These are phyloP conservation scores for Gonioctena quinquepunctata DNA, from an alignment of 1,140 invertebrate species.

Conservation along the genomic window DNA sequence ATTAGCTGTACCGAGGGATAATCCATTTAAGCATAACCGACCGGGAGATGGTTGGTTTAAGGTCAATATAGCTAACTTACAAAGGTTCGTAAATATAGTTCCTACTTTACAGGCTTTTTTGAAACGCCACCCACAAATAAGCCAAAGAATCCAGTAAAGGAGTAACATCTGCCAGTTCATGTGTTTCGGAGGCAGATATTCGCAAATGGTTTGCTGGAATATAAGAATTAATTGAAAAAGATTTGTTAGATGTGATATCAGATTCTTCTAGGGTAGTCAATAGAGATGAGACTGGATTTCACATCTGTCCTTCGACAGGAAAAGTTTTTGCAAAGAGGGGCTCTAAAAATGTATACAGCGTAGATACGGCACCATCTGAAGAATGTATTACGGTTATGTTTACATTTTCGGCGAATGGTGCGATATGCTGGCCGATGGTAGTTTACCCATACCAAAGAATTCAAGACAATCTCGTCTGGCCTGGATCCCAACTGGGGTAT, in stretches of 20 bases:
- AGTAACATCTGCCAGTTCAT: not conserved
- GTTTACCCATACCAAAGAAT: slow-evolving; percentile 53
- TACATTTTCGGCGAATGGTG: slow-evolving; percentile 28
- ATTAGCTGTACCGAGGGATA: no score
- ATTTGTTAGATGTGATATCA: not conserved
- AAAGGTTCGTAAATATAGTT: no score
- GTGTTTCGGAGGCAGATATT: not conserved
- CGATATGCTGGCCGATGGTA: slow-evolving; percentile 39
- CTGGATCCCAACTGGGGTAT: slow-evolving; percentile 44
- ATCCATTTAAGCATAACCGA: not conserved
- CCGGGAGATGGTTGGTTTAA: not conserved
- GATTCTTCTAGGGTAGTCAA: not conserved
- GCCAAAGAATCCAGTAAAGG: not conserved
- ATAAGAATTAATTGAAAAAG: not conserved
- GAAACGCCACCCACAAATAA: not conserved
- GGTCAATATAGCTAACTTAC: no score
- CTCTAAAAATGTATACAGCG: slow-evolving; percentile 1
- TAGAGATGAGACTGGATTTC: not conserved
- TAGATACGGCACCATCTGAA: slow-evolving; percentile 3
- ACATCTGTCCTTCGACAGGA: not conserved
- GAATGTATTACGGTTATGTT: slow-evolving; percentile 24
- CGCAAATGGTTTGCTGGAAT: not conserved
- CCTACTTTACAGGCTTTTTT: no score
- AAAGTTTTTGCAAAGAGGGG: not conserved
- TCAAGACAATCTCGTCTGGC: slow-evolving; percentile 28